These are phyloP conservation scores for Sandelia bainsii DNA, from an alignment of 2,797 vertebrate species.

Conservation along the genomic window DNA sequence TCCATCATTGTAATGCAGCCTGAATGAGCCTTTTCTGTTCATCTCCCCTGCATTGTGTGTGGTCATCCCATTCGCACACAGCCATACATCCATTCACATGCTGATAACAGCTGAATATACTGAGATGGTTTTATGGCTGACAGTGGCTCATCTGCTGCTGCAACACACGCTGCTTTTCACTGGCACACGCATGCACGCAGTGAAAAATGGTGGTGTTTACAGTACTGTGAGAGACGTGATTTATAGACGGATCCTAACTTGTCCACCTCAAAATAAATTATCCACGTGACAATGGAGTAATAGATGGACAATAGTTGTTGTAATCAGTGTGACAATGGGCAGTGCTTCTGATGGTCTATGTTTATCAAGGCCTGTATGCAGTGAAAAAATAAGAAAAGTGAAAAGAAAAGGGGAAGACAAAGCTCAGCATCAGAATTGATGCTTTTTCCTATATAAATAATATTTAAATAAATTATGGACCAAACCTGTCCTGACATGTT, in stretches of 20 bases:
- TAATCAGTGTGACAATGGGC: no score
- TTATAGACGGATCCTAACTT: slow-evolving; percentile 16
- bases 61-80: slow-evolving; percentile 29
- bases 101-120: slow-evolving; percentile 32
- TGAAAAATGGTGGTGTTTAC: slow-evolving; percentile 3
- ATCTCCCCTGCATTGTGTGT: slow-evolving; percentile 24
- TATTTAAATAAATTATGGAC: not conserved
- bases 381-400: no score
- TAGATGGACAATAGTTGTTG: not conserved
- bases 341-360: not conserved
- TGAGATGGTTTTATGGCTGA: slow-evolving; percentile 9
- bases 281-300: slow-evolving; percentile 7
- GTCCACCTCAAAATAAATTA: slow-evolving; percentile 2
- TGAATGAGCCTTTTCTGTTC: slow-evolving; percentile 45
- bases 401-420: not conserved
- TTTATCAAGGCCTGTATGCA: no score
- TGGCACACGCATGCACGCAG: not conserved
- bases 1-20: slow-evolving; percentile 31
- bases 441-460: no score
- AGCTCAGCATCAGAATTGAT: not conserved
- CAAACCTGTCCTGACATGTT: not conserved
- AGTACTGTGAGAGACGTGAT: slow-evolving; percentile 5
- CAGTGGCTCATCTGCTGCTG: slow-evolving; percentile 4
- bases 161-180: slow-evolving; percentile 3
- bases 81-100: slow-evolving; percentile 22